These are phyloP conservation scores for Agelaius tricolor DNA, from an alignment of 2,113 vertebrate species.

Conservation along the genomic window DNA sequence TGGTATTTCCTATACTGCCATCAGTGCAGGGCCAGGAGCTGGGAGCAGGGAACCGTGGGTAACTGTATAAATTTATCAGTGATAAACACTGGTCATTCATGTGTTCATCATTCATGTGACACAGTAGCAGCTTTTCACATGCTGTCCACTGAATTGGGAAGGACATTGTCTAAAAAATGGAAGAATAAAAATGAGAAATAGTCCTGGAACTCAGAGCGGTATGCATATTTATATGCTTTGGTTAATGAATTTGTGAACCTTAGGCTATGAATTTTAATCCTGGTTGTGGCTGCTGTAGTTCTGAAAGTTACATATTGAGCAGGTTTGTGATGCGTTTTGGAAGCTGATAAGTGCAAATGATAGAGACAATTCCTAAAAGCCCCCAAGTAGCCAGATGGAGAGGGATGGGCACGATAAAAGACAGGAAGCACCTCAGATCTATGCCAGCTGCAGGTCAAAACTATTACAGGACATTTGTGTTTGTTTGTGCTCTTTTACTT, in stretches of 20 bases:
- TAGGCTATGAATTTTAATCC: constrained; percentile 22
- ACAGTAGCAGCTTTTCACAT: not conserved
- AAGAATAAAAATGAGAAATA: not conserved
- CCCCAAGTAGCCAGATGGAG: constrained; percentile 26
- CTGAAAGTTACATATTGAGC: not conserved
- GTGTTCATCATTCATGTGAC: not conserved
- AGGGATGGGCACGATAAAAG: not conserved
- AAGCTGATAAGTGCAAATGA: not conserved
- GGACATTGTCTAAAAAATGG: not conserved
- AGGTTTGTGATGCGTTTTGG: not conserved
- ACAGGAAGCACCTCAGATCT: not conserved
- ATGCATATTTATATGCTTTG: not conserved
- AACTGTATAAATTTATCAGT: constrained; percentile 26
- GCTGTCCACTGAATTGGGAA: not conserved
- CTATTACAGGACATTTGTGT: not conserved
- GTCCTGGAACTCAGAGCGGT: not conserved
- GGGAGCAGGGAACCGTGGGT: fast-evolving
- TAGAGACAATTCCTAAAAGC: not conserved
- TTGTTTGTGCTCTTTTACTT: not conserved
- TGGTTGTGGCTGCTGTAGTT: not conserved
- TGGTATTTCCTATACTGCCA: not conserved
- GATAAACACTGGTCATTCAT: constrained; percentile 21
- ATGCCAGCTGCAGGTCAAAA: not conserved
- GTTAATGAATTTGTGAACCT: constrained; percentile 44
- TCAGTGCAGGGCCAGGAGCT: fast-evolving